Evolutionary conservation across 2,113 vertebrate species (phyloP).

Genomic region (Otocyon megalotis): DNA sequence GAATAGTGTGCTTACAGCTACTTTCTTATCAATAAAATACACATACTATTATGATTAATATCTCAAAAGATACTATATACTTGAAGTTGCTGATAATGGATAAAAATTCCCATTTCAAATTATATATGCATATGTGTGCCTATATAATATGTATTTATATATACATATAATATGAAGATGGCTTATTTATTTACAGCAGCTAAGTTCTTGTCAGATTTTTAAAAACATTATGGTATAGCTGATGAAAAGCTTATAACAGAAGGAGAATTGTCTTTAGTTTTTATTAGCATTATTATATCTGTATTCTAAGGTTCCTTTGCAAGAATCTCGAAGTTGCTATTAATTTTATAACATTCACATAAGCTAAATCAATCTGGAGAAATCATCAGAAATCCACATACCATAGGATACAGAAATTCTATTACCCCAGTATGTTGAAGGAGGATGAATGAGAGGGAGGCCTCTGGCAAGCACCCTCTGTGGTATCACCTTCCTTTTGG

Average conservation of each 20-base stretch:
- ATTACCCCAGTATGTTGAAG: fast-evolving
- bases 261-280: background rate
- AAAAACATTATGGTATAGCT: background rate
- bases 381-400: background rate
- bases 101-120: background rate
- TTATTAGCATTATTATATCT: background rate
- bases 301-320: background rate
- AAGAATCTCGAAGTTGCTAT: background rate
- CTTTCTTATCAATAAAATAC: background rate
- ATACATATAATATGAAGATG: background rate
- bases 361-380: background rate
- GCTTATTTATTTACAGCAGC: background rate
- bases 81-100: background rate
- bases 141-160: background rate
- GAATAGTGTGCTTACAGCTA: background rate
- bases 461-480: background rate
- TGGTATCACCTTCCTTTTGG: fast-evolving
- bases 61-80: background rate
- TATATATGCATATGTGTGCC: background rate
- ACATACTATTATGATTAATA: background rate
- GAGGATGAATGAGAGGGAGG: fast-evolving
- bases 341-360: background rate
- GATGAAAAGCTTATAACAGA: background rate
- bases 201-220: background rate
- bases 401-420: background rate